Percentiles rank a stretch among this genome's conserved stretches.
phyloP scores from a whole-genome alignment of 2,113 vertebrate genomes.

The Muntiacus muntjak region DNA sequence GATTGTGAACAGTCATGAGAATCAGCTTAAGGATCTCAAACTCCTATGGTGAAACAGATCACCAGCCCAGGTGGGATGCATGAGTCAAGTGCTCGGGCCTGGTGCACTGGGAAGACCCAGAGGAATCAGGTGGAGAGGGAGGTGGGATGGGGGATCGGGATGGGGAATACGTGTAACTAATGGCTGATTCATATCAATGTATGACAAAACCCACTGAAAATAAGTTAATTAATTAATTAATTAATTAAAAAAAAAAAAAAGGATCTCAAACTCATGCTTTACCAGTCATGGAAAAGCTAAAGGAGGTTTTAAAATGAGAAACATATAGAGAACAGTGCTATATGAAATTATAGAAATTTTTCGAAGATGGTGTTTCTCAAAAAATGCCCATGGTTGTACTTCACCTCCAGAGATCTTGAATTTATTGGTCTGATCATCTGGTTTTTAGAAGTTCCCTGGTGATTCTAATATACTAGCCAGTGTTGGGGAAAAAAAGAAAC shows the following conservation, averaged over 20 bases:
- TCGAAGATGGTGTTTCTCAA: not conserved
- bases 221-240: too few relatives aligned
- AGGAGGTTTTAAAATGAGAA: not conserved
- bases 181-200: too few relatives aligned
- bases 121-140: too few relatives aligned
- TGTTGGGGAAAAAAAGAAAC: too few relatives aligned
- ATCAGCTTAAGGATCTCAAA: not conserved
- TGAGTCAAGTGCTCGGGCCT: too few relatives aligned
- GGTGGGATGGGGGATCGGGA: too few relatives aligned
- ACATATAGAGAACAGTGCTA: not conserved
- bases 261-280: not conserved
- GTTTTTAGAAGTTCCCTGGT: not conserved
- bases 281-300: not conserved
- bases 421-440: not conserved
- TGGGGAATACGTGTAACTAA: too few relatives aligned
- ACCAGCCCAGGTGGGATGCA: too few relatives aligned
- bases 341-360: not conserved
- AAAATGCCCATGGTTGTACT: not conserved
- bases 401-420: not conserved
- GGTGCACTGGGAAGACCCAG: too few relatives aligned
- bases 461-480: not conserved
- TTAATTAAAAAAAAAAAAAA: not conserved
- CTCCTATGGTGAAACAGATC: not conserved
- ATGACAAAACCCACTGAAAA: too few relatives aligned
- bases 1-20: not conserved